Evolutionary conservation across 2,888 invertebrate species (phyloP), one percentile per base, ranked within the genome.

Genomic region (Aspidapion aeneum): DNA sequence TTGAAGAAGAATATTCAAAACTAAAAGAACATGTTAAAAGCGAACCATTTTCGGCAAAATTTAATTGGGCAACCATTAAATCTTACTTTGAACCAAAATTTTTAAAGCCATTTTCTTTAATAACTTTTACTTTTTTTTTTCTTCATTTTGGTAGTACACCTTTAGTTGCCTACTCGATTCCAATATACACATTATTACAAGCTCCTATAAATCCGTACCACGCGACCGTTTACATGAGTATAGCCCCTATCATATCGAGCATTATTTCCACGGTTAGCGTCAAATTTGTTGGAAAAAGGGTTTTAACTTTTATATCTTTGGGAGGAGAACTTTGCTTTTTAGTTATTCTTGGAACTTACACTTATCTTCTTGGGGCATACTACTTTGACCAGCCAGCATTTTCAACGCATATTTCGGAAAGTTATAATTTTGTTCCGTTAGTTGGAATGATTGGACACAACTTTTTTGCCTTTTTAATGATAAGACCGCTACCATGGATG

Each of bases 401-500:
- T 49, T n/a, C 12, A 12, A 7, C 55, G 1, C 1, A 7, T n/a
- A 48, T 18, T 9, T 35, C 54, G 17, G 56, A 68, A 12, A 9
- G 22, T 1, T 61, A 67, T 58, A 69, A 67, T 5, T 92, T 91
- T 91, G 76, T 91, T 1, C 91, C 92, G 0, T 83, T 87, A 18
- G 82, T 84, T 0, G 81, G 89, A 0, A 77, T 93, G 19, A 84
- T 91, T 70, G 75, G 84, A 1, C 81, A 89, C 2, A 90, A 91
- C 0, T 85, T 91, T 70, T 78, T 90, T 52, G 85, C 90, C 0
- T 90, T 91, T 72, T 79, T 86, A 1, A 87, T 88, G 0, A 88
- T 92, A 57, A 82, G 90, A 60, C 79, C 90, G 65, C 77, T 93
- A 54, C 91, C 93, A 0, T 93, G 93, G 92, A 86, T 93, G 67